phyloP scores from a whole-genome alignment of 1,140 invertebrate species.

The Aphis gossypii region DNA sequence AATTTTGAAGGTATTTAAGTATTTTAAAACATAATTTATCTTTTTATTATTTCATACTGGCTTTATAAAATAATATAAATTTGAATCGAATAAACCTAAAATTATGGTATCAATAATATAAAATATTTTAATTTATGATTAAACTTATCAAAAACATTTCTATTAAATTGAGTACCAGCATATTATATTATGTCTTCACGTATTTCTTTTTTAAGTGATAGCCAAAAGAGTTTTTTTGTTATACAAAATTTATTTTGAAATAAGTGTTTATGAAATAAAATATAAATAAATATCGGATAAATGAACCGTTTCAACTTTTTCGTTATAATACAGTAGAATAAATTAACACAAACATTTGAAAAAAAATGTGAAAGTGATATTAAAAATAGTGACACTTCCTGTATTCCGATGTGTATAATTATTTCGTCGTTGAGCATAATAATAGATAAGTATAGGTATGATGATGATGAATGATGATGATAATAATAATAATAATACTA shows the following conservation, averaged over 20 bases:
- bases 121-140: background rate
- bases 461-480: background rate
- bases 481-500: background rate
- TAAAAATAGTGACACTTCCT: background rate
- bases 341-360: background rate
- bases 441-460: background rate
- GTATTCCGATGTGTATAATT: background rate
- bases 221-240: too few relatives aligned
- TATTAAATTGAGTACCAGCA: background rate
- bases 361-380: background rate
- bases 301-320: background rate
- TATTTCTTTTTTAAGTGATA: background rate
- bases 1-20: background rate
- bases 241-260: background rate
- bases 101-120: background rate
- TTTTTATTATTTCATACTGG: background rate
- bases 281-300: background rate
- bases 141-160: background rate
- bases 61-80: background rate
- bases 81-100: background rate
- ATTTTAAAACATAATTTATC: background rate
- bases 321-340: background rate
- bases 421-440: background rate
- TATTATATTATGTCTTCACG: background rate
- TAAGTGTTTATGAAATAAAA: background rate